Evolutionary conservation across 2,888 invertebrate species (phyloP).

Genomic region (Caenorhabditis auriculariae): DNA sequence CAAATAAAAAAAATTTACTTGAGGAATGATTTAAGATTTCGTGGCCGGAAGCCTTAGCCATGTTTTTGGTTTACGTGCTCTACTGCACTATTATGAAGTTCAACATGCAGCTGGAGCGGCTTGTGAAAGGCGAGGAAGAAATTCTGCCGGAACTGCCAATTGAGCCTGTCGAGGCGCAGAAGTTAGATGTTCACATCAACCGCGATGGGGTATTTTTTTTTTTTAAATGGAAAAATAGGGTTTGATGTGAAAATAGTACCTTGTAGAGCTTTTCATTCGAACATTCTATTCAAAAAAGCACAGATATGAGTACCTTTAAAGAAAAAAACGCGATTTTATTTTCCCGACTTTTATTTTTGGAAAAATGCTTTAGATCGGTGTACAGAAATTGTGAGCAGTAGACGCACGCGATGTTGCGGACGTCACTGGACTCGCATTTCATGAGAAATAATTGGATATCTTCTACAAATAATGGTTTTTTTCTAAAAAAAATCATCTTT

Average conservation of each 20-base stretch:
- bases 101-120: slow-evolving; percentile 50
- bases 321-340: too few species aligned
- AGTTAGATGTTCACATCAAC: slow-evolving; percentile 23
- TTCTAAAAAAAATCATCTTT: too few species aligned
- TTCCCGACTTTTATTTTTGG: too few species aligned
- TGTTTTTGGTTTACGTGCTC: slow-evolving; percentile 55
- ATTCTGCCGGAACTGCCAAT: slow-evolving; percentile 5
- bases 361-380: too few species aligned
- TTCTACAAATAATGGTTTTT: too few species aligned
- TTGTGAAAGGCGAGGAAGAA: slow-evolving; percentile 34
- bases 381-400: too few species aligned
- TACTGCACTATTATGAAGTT: slow-evolving; percentile 61
- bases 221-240: not conserved
- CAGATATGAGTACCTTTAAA: too few species aligned
- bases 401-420: too few species aligned
- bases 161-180: slow-evolving; percentile 24
- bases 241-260: too few species aligned
- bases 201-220: slow-evolving; percentile 15
- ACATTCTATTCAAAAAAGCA: too few species aligned
- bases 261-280: slow-evolving; percentile 3
- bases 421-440: too few species aligned
- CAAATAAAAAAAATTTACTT: not conserved
- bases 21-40: slow-evolving; percentile 45
- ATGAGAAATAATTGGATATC: too few species aligned
- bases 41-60: slow-evolving; percentile 55